Evolutionary conservation across 2,797 vertebrate species (phyloP).

Genomic region (Cossypha niveicapilla): DNA sequence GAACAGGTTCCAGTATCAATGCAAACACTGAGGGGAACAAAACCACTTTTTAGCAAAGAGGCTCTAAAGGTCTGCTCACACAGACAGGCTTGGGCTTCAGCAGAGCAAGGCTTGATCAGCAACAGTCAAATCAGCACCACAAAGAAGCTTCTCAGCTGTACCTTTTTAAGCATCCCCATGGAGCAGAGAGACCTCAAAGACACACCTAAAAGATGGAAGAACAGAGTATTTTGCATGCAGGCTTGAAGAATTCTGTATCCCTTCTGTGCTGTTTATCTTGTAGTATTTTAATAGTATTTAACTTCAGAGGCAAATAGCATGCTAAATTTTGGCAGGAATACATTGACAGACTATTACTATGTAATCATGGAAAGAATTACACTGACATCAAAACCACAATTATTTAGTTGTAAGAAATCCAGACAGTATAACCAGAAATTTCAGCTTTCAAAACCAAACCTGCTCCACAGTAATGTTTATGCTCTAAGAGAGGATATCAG

Average conservation of each 20-base stretch:
- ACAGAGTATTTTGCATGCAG: background rate
- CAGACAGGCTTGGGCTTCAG: background rate
- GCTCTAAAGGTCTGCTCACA: background rate
- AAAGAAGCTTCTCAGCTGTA: background rate
- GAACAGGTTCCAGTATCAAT: background rate
- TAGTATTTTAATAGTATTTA: background rate
- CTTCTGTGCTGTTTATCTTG: background rate
- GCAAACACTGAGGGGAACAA: background rate
- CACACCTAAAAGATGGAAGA: background rate
- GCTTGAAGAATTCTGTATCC: background rate
- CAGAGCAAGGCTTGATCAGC: background rate
- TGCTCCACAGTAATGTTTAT: background rate
- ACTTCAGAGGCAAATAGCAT: background rate
- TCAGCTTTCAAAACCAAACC: background rate
- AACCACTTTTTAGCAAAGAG: background rate
- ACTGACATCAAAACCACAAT: constrained; percentile 18
- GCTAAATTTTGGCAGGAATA: background rate
- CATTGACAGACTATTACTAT: background rate
- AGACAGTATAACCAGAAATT: background rate
- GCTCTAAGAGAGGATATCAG: background rate
- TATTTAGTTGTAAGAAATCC: background rate
- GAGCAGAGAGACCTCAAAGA: background rate
- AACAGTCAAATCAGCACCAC: background rate
- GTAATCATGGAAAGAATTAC: background rate
- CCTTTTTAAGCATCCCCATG: background rate